phyloP scores from a whole-genome alignment of 2,797 vertebrate species.

The Acanthopagrus latus region DNA sequence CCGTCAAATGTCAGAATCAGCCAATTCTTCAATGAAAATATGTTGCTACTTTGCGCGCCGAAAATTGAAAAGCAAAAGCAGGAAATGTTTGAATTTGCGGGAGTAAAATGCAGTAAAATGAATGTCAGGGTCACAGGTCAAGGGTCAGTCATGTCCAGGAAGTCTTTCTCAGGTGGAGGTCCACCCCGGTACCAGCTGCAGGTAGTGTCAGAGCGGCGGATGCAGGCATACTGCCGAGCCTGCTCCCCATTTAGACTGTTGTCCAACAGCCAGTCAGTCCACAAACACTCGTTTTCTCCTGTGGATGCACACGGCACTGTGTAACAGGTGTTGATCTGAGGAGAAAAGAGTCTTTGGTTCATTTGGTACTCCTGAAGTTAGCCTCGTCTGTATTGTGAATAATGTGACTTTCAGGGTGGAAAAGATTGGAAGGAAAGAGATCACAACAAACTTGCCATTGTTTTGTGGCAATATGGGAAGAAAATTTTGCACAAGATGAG shows the following conservation, averaged over 20 bases:
- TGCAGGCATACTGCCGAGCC: slow-evolving; percentile 91
- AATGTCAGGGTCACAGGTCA: slow-evolving; percentile 75
- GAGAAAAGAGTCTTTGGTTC: slow-evolving; percentile 34
- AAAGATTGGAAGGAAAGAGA: not conserved
- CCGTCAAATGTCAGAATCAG: slow-evolving; percentile 26
- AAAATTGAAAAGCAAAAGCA: slow-evolving; percentile 61
- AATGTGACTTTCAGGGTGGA: not conserved
- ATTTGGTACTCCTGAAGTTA: slow-evolving; percentile 2
- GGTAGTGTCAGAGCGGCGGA: slow-evolving; percentile 88
- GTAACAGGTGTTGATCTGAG: slow-evolving; percentile 93
- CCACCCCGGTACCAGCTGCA: slow-evolving; percentile 93
- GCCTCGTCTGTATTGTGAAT: not conserved
- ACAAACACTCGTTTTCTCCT: slow-evolving; percentile 91
- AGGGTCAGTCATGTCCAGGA: slow-evolving; percentile 91
- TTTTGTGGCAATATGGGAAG: not conserved
- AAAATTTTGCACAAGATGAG: not conserved
- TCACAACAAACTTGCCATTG: not conserved
- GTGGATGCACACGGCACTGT: slow-evolving; percentile 86
- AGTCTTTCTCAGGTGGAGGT: slow-evolving; percentile 89
- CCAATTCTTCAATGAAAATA: slow-evolving; percentile 42
- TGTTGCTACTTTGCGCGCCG: slow-evolving; percentile 44
- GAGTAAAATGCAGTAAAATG: slow-evolving; percentile 25
- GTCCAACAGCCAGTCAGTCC: slow-evolving; percentile 93
- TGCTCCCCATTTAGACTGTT: slow-evolving; percentile 89
- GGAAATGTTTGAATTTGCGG: slow-evolving; percentile 41